Conservation (phyloP, 2,113 vertebrate genomes). For the Setophaga kirtlandii region DNA sequence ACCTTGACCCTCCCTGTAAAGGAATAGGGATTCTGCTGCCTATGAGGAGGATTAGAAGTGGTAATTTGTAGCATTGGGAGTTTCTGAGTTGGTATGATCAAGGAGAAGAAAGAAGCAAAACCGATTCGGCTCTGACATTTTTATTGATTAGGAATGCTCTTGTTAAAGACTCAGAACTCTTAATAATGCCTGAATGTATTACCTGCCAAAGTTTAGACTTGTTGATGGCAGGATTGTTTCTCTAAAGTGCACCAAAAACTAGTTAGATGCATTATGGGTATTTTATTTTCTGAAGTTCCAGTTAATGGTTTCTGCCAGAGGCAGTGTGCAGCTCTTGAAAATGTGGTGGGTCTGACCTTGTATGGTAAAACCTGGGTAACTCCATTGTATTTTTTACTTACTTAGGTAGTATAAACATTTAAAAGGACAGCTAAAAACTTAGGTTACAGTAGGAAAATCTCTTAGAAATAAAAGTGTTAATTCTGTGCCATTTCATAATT, state of each 20-base stretch:
- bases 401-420: not conserved
- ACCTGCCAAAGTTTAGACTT: not conserved
- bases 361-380: not conserved
- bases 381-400: not conserved
- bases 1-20: conserved; percentile 60
- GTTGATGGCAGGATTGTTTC: not conserved
- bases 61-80: conserved; percentile 36
- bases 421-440: not conserved
- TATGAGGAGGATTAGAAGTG: not conserved
- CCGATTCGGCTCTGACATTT: not conserved
- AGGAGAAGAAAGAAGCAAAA: not conserved
- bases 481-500: not conserved
- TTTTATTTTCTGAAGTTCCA: conserved; percentile 28
- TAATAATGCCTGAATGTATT: not conserved
- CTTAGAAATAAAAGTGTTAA: not conserved
- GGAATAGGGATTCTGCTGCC: not conserved
- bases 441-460: not conserved
- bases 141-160: not conserved
- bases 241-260: not conserved
- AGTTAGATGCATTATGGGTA: not conserved
- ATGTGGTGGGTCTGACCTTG: conserved; percentile 5
- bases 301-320: conserved; percentile 45
- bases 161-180: not conserved
- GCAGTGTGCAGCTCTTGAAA: not conserved
- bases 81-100: not conserved